Base-by-base conservation (phyloP, 2,113 vertebrate species). In the Pica pica region DNA sequence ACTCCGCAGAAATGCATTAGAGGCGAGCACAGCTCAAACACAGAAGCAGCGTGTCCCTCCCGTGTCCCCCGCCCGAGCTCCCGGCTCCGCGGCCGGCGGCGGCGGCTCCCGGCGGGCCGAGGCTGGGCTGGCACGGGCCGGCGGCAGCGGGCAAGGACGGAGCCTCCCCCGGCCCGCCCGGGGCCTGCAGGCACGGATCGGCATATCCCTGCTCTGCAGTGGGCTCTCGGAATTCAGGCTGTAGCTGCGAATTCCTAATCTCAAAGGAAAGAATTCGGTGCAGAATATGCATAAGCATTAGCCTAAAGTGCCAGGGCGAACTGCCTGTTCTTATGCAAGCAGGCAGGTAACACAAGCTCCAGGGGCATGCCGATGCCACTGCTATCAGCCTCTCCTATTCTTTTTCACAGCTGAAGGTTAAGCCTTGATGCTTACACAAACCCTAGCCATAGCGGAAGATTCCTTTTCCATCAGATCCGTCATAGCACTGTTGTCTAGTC, bases 41-140 rank as follows among this genome's bases (percentile, higher is more conserved):
- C 4, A 49, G 76, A 3, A 5, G 31, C 3, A 27, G 33, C 28
- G 3, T 2, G 24, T 7, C 26, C 20, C 7, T 0, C 1, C 3
- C 23, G 13, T 18, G 30, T 4, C 11, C 6, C 46, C 19, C 18
- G 4, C n/a, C 13, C 16, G 47, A 19, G 8, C 35, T n/a, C 26
- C 35, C 59, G 17, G 42, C 44, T 22, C 37, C 42, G 41, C 13
- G 30, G 30, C 60, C 60, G 18, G 61, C 35, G 59, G 35, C 37
- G 59, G 26, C 11, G 37, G 26, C 35, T 61, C 35, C 22, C 14
- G 27, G 35, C 19, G 11, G 35, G 28, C 42, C 22, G 6, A 31
- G 28, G 52, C 52, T 28, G 28, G 17, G 28, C 52, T 18, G 28
- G 17, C 2, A 11, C 28, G 24, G 30, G 15, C 7, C 13, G 23